Evolutionary conservation across 2,888 invertebrate species (phyloP).

Genomic region (Polymixis flavicincta): DNA sequence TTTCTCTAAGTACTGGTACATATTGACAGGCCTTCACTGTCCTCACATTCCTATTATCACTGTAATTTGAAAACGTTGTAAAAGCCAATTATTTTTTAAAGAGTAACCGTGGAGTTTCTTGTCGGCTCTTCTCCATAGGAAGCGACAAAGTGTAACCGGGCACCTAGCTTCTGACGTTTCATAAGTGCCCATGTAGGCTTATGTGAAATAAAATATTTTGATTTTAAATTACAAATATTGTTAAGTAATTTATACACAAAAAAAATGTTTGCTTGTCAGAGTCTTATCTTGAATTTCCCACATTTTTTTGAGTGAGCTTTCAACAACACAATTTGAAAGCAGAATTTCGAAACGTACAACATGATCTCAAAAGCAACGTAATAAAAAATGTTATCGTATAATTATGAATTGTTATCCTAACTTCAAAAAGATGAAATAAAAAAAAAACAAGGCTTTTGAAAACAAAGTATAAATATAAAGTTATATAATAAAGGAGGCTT

Average conservation of each 20-base stretch:
- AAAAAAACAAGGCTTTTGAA: constrained; percentile 61
- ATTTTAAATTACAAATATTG: background rate
- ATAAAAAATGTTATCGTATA: constrained; percentile 45
- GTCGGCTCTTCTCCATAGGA: no score
- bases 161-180: no score
- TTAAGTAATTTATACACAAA: background rate
- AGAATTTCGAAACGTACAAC: constrained; percentile 16
- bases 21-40: no score
- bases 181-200: no score
- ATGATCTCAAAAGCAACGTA: constrained; percentile 22
- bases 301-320: background rate
- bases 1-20: no score
- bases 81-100: no score
- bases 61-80: no score
- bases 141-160: no score
- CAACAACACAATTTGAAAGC: constrained; percentile 16
- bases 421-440: constrained; percentile 50
- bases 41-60: no score
- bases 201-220: no score
- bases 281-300: background rate
- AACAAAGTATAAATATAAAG: constrained; percentile 63
- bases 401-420: constrained; percentile 51
- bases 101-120: no score
- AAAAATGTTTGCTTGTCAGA: background rate
- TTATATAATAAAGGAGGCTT: constrained; percentile 62